These are phyloP conservation scores for Amphiprion ocellaris DNA, from an alignment of 2,113 vertebrate genomes.

Conservation along the genomic window DNA sequence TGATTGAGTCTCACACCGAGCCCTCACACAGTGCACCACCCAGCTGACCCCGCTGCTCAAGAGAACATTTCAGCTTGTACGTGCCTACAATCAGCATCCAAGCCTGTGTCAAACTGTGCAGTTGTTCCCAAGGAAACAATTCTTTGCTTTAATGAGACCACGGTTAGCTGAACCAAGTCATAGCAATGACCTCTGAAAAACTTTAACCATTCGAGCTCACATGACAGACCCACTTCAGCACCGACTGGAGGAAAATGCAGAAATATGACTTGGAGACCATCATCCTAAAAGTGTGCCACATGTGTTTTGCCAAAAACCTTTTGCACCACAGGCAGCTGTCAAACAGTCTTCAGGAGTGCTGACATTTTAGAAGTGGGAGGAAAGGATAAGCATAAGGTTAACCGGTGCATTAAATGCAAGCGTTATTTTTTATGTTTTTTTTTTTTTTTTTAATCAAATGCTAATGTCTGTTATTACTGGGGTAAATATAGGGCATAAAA, in stretches of 20 bases:
- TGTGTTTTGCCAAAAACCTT: slow-evolving; percentile 23
- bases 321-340: slow-evolving; percentile 21
- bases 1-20: slow-evolving; percentile 61
- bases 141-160: slow-evolving; percentile 44
- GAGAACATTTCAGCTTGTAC: slow-evolving; percentile 53
- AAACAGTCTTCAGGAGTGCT: slow-evolving; percentile 24
- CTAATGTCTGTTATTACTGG: neutral
- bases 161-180: slow-evolving; percentile 23
- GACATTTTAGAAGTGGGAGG: slow-evolving; percentile 18
- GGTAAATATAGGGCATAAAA: neutral
- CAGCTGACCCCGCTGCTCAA: slow-evolving; percentile 44
- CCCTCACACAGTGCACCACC: slow-evolving; percentile 45
- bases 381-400: neutral
- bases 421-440: neutral
- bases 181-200: slow-evolving; percentile 41
- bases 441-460: neutral
- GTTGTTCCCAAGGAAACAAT: slow-evolving; percentile 31
- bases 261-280: slow-evolving; percentile 6
- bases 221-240: slow-evolving; percentile 20
- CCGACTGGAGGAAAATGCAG: slow-evolving; percentile 6
- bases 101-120: slow-evolving; percentile 37
- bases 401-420: neutral
- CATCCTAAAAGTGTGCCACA: slow-evolving; percentile 18
- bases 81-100: slow-evolving; percentile 40
- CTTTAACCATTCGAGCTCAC: slow-evolving; percentile 13